Base-by-base conservation (phyloP, 2,888 invertebrate genomes). In the Lepetodrilus schrolli region DNA sequence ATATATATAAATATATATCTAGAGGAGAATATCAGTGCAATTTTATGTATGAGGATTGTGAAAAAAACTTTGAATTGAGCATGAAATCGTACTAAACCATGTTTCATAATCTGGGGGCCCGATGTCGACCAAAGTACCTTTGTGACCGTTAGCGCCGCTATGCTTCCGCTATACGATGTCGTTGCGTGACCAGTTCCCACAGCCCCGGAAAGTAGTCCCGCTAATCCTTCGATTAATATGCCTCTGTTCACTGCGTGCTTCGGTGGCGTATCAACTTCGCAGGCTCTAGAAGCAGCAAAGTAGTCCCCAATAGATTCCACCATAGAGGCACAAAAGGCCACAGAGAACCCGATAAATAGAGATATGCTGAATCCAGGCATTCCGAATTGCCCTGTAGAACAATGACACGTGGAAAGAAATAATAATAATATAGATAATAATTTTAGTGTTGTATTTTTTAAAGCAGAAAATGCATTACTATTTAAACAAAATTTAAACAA, bases 281-380 rank as follows among this genome's bases (percentile, higher is more conserved):
- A 82, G 4, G 81, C 72, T 37, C 75, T 74, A 1, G 84, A 79
- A 1, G 82, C 78, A 0, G 84, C 84, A 49, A 82, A 82, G 69
- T 86, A 86, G 71, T 86, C 86, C 0, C 85, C 86, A 4, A 86
- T 80, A 0, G 85, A 83, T 68, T 86, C 86, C 17, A 86, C 66
- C 8, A 85, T 72, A 0, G 86, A 86, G 0, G 83, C 74, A 4
- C 84, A 72, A n/a, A 81, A 81, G 2, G 85, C 82, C 4, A 80
- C 79, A 3, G 83, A 51, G 48, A 86, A 84, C 0, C 85, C 86
- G 0, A 84, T 70, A 48, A 80, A 79, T 30, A 84, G 78, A 0
- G 84, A 82, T 4, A 77, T 49, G 71, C 76, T 82, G 73, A 86
- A 78, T 4, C 72, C 76, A 0, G 85, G 85, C 0, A 79, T 5